A percentile compares a stretch with the other conserved stretches of the same genome.
Conservation (phyloP, 2,888 invertebrate genomes). For the Euclidia mi region DNA sequence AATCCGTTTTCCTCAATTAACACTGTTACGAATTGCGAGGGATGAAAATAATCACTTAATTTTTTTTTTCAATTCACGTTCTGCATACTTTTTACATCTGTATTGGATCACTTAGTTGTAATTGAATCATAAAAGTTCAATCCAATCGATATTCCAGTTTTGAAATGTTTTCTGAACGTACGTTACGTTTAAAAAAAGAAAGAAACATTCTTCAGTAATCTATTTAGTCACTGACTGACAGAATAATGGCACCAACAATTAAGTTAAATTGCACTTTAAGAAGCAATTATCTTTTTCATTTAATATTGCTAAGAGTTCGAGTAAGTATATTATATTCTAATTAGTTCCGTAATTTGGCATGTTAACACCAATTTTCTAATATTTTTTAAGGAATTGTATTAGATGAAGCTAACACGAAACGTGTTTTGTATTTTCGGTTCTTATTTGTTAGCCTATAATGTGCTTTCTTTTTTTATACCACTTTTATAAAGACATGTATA, state of each 20-base stretch:
- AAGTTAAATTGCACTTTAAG: conserved; percentile 22
- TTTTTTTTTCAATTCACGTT: too few relatives aligned
- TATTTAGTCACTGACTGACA: neutral
- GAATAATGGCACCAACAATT: conserved; percentile 16
- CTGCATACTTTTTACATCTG: too few relatives aligned
- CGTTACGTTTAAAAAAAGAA: too few relatives aligned
- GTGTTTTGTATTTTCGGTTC: too few relatives aligned
- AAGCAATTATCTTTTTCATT: conserved; percentile 14
- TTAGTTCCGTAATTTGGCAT: neutral
- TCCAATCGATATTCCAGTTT: conserved; percentile 1
- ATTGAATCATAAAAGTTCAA: neutral
- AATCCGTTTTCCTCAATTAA: conserved; percentile 1
- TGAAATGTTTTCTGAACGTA: too few relatives aligned
- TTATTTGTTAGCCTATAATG: too few relatives aligned
- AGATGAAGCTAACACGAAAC: too few relatives aligned
- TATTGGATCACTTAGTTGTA: neutral
- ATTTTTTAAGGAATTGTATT: too few relatives aligned
- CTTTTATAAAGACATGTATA: too few relatives aligned
- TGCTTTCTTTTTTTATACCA: too few relatives aligned
- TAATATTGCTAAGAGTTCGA: neutral
- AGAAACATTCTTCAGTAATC: too few relatives aligned
- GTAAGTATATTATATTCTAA: neutral
- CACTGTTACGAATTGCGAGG: neutral
- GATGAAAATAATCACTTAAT: neutral
- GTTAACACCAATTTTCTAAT: neutral